Base-by-base conservation (phyloP, 2,113 vertebrate genomes). In the Anguilla japonica region DNA sequence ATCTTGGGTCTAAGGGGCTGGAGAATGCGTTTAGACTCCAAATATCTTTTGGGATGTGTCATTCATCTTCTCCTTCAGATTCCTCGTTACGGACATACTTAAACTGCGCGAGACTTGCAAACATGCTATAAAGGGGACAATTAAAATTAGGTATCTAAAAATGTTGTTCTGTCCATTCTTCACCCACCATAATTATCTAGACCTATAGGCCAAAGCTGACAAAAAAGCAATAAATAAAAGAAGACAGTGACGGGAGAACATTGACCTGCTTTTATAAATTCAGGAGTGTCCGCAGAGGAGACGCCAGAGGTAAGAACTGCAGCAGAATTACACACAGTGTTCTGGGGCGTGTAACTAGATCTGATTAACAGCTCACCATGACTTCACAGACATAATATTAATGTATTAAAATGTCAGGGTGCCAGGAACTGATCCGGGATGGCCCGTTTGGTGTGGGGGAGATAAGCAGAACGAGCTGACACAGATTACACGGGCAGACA, bases 331-430 rank as follows among this genome's bases (percentile, higher is more conserved):
- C 90, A 94, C 90, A 91, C 94, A 94, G 92, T 93, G 93, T 94
- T 95, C 93, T 93, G 71, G 94, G 95, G 93, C 94, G 92, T 89
- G 91, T 91, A 95, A 94, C 93, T 92, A 94, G 93, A 93, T 93
- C 91, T 95, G 95, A 96, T 96, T 96, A 96, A 96, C 95, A 95
- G 94, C 94, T 95, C 95, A 93, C 93, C 93, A 95, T 96, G 95
- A 93, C 92, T 92, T 96, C 95, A 95, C 92, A 95, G 93, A 93
- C 93, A 90, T 95, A 95, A 94, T 96, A 96, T 96, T 96, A 96
- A 96, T 94, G 92, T 94, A 95, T 96, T 95, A 96, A 95, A 95
- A 95, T 95, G 95, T 95, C 95, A 95, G 93, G 91, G 92, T 95
- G 93, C 93, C 94, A 94, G 94, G 93, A 93, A 91, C 92, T 91